These are phyloP conservation scores for Vanacampus margaritifer DNA, from an alignment of 2,113 vertebrate genomes.

Conservation along the genomic window DNA sequence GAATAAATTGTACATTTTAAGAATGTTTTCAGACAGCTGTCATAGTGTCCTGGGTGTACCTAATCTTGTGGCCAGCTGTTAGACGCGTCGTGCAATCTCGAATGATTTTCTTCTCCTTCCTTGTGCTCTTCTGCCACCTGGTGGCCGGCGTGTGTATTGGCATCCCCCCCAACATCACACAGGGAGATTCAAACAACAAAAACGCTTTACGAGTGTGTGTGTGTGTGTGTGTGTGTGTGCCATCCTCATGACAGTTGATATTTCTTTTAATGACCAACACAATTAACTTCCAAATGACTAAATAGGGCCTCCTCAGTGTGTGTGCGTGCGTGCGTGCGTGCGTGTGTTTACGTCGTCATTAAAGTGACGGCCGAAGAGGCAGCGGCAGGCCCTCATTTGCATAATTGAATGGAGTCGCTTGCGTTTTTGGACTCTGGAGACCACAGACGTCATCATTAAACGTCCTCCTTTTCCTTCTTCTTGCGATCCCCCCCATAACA, in stretches of 20 bases:
- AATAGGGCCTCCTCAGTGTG: not conserved
- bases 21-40: not conserved
- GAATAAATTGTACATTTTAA: too few species aligned
- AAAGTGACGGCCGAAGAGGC: conserved; percentile 58
- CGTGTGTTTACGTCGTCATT: conserved; percentile 72
- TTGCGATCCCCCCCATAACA: conserved; percentile 53
- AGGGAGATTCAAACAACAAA: conserved; percentile 59
- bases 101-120: conserved; percentile 38
- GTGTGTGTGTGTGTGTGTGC: conserved; percentile 46
- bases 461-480: conserved; percentile 47
- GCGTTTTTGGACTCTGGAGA: conserved; percentile 64
- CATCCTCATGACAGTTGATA: conserved; percentile 55
- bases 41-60: not conserved
- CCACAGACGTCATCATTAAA: conserved; percentile 71
- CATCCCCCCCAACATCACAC: not conserved
- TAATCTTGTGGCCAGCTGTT: not conserved
- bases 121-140: conserved; percentile 77
- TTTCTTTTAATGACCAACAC: conserved; percentile 66
- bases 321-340: conserved; percentile 42
- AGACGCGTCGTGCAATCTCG: too few species aligned
- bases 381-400: conserved; percentile 62
- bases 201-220: conserved; percentile 49
- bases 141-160: conserved; percentile 52
- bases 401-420: conserved; percentile 67
- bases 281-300: conserved; percentile 61